Evolutionary conservation across 2,797 vertebrate genomes (phyloP).

Genomic region (Tinamus major): DNA sequence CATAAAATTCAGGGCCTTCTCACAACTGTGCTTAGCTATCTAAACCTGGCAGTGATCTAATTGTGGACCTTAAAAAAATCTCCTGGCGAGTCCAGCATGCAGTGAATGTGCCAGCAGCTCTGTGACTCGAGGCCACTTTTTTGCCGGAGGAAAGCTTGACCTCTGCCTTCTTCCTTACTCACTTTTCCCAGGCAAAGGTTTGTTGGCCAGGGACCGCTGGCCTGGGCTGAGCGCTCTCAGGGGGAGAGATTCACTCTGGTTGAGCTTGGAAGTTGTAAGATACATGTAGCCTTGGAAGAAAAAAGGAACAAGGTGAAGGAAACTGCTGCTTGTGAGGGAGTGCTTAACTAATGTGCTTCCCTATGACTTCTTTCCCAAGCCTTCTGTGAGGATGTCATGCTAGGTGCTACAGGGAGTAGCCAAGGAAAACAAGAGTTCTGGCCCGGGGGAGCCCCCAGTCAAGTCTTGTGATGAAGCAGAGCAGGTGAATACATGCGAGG

Average conservation of each 20-base stretch:
- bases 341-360: not conserved
- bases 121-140: not conserved
- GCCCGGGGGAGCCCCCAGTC: not conserved
- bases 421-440: not conserved
- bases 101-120: not conserved
- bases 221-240: not conserved
- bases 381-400: not conserved
- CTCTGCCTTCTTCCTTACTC: not conserved
- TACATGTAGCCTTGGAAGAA: not conserved
- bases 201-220: rapidly evolving
- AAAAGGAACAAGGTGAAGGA: not conserved
- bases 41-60: not conserved
- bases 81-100: not conserved
- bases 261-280: not conserved
- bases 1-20: not conserved
- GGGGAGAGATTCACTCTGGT: not conserved
- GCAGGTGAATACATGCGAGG: conserved; percentile 36
- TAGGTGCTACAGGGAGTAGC: not conserved
- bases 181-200: not conserved
- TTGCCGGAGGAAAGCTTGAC: not conserved
- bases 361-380: not conserved
- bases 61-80: not conserved
- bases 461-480: not conserved
- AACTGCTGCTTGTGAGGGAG: not conserved
- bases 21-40: not conserved